These are phyloP conservation scores for Ochotona curzoniae DNA, from an alignment of 2,113 vertebrate species.

Conservation along the genomic window DNA sequence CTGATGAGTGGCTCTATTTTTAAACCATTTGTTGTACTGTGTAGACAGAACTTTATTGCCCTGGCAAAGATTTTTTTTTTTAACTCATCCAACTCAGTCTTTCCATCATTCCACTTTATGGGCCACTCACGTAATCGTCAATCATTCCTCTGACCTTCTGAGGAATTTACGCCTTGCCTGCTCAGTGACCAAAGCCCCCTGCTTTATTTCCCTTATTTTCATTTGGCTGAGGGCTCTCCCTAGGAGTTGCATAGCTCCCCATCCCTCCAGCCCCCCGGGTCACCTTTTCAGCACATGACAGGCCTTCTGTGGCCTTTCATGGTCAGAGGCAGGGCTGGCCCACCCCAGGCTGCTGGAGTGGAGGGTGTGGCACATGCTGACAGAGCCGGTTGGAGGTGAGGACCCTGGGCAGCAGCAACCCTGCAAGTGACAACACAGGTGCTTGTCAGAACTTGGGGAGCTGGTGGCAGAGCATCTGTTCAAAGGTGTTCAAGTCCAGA, in stretches of 20 bases:
- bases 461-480: background rate
- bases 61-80: background rate
- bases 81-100: background rate
- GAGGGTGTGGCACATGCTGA: no score
- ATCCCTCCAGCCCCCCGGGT: background rate
- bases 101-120: background rate
- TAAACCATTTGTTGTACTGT: constrained; percentile 11
- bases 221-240: constrained; percentile 47
- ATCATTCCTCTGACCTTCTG: background rate
- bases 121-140: background rate
- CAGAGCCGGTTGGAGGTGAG: no score
- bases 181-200: background rate
- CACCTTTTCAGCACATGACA: constrained; percentile 12
- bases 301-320: background rate
- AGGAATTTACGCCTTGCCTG: background rate
- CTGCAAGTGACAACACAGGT: no score
- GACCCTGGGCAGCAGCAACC: no score
- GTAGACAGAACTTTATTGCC: constrained; percentile 13
- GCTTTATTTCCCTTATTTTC: constrained; percentile 1
- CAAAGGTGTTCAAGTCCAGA: background rate
- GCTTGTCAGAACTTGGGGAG: background rate
- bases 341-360: no score
- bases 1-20: background rate
- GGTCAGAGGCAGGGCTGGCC: no score
- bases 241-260: background rate